A percentile compares a stretch with the other conserved stretches of the same genome.
phyloP scores from a whole-genome alignment of 2,113 vertebrate species.

The Laticauda colubrina region DNA sequence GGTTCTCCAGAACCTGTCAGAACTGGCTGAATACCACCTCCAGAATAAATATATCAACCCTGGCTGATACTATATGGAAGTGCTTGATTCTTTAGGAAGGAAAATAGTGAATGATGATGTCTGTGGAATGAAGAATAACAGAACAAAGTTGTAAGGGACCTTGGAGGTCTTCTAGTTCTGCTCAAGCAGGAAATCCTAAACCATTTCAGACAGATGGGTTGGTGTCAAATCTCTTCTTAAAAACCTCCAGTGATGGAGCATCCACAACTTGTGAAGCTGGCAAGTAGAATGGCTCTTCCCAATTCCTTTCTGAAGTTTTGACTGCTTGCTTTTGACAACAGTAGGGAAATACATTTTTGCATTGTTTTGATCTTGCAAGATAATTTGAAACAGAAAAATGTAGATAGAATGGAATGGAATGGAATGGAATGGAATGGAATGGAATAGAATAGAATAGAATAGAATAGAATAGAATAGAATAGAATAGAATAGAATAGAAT shows the following conservation, averaged over 20 bases:
- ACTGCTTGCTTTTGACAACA: background rate
- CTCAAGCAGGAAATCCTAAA: background rate
- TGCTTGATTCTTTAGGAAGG: background rate
- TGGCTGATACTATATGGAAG: conserved; percentile 41
- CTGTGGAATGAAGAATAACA: background rate
- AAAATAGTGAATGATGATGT: background rate
- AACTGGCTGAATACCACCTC: no score
- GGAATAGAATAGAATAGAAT: no score
- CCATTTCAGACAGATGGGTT: background rate
- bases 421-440: no score
- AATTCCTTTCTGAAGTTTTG: background rate
- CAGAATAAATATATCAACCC: conserved; percentile 30
- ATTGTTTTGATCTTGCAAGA: background rate
- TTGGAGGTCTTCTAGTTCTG: background rate
- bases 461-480: no score
- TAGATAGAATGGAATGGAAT: background rate
- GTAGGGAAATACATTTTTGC: background rate
- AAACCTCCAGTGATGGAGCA: background rate
- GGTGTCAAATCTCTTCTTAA: background rate
- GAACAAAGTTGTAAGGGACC: background rate
- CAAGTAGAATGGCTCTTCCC: background rate
- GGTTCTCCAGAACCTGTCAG: no score
- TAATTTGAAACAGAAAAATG: background rate
- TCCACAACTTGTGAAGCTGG: background rate
- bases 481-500: no score